Conservation (phyloP, 1,140 invertebrate genomes). For the Pygmarrhopalites habei region DNA sequence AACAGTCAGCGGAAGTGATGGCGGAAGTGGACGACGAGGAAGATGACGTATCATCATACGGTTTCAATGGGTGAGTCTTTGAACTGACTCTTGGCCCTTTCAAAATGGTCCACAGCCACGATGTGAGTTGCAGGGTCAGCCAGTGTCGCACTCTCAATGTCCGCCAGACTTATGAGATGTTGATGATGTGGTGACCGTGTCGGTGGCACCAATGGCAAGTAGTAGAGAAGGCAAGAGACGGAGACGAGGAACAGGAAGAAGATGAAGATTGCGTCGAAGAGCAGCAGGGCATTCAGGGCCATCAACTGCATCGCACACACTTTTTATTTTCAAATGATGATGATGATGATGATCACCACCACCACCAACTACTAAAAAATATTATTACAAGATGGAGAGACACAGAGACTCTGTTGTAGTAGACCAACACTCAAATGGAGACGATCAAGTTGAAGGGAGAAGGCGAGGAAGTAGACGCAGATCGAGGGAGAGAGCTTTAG, state of each 20-base stretch:
- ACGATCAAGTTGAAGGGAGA: background rate
- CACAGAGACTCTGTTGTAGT: too few species aligned
- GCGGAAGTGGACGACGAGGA: background rate
- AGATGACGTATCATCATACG: conserved; percentile 24
- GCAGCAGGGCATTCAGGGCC: conserved; percentile 73
- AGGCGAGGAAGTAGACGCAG: background rate
- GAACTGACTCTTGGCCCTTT: conserved; percentile 15
- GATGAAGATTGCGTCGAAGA: conserved; percentile 77
- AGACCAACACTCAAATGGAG: background rate
- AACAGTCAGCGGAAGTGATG: too few species aligned
- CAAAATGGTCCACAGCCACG: conserved; percentile 20
- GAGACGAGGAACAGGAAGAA: conserved; percentile 74
- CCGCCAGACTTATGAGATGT: conserved; percentile 23
- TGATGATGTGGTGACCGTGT: conserved; percentile 36
- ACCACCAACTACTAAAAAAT: too few species aligned
- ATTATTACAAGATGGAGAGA: too few species aligned
- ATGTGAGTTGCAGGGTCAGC: conserved; percentile 37
- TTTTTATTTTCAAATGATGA: conserved; percentile 1
- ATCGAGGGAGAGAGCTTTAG: background rate
- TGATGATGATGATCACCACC: background rate
- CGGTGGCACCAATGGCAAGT: conserved; percentile 54
- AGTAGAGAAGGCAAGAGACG: conserved; percentile 70
- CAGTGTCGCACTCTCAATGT: conserved; percentile 25
- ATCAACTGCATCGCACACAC: conserved; percentile 59
- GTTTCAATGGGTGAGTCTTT: conserved; percentile 31